Evolutionary conservation across 1,140 invertebrate species (phyloP).

Genomic region (Atta cephalotes): DNA sequence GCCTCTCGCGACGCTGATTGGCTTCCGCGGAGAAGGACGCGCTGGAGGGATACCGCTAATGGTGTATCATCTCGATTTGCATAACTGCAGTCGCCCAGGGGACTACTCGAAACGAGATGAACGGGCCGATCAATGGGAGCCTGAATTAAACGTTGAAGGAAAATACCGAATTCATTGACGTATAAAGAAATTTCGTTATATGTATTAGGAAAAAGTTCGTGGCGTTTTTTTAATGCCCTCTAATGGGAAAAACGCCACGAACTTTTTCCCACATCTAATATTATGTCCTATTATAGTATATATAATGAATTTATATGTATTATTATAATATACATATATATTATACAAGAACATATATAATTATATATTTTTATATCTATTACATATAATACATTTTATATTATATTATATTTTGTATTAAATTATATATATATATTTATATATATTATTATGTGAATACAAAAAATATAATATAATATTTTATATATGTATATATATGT

Average conservation of each 20-base stretch:
- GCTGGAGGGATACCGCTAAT: conserved; percentile 56
- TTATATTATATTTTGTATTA: neutral
- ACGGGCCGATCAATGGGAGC: neutral
- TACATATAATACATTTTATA: neutral
- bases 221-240: too few relatives aligned
- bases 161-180: neutral
- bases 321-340: too few relatives aligned
- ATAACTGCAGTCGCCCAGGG: conserved; percentile 53
- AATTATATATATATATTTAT: too few relatives aligned
- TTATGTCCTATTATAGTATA: neutral
- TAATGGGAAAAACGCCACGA: too few relatives aligned
- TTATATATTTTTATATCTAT: too few relatives aligned
- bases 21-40: conserved; percentile 52
- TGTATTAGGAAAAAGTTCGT: too few relatives aligned
- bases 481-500: too few relatives aligned
- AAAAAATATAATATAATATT: too few relatives aligned
- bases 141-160: conserved; percentile 28
- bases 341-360: too few relatives aligned
- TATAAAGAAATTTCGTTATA: neutral
- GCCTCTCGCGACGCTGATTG: conserved; percentile 64
- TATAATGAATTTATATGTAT: neutral
- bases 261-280: neutral
- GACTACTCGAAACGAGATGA: neutral
- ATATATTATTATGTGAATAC: neutral
- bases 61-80: conserved; percentile 61